Evolutionary conservation across 2,113 vertebrate species (phyloP).

Genomic region (Ranitomeya variabilis): DNA sequence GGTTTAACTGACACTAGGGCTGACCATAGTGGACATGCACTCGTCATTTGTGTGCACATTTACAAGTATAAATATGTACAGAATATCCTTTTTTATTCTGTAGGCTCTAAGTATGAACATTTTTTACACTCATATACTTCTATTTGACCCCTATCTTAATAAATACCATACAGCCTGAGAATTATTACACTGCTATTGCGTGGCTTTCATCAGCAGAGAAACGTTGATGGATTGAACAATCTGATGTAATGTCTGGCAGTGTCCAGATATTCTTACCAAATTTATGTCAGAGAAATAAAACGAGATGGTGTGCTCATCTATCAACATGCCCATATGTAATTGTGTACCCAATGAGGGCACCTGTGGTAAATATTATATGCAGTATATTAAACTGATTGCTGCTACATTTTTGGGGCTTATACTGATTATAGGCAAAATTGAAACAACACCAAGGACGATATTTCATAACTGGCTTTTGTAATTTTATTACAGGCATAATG

Average conservation of each 20-base stretch:
- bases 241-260: slow-evolving; percentile 48
- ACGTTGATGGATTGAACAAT: slow-evolving; percentile 1
- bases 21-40: not conserved
- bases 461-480: not conserved
- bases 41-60: too few relatives aligned
- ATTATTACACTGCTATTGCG: not conserved
- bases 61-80: not conserved
- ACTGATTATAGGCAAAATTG: not conserved
- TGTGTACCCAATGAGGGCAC: not conserved
- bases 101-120: not conserved
- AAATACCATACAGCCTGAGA: not conserved
- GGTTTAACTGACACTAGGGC: not conserved
- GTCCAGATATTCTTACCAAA: slow-evolving; percentile 12
- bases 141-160: not conserved
- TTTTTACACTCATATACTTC: not conserved
- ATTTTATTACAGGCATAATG: not conserved
- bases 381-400: not conserved
- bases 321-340: not conserved
- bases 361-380: not conserved
- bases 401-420: not conserved
- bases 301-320: not conserved
- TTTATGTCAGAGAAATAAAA: slow-evolving; percentile 23
- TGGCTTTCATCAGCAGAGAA: not conserved
- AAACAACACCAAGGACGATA: not conserved
- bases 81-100: not conserved